These are phyloP conservation scores for Poeciliopsis presidionis DNA, from an alignment of 2,797 vertebrate genomes.

Conservation along the genomic window DNA sequence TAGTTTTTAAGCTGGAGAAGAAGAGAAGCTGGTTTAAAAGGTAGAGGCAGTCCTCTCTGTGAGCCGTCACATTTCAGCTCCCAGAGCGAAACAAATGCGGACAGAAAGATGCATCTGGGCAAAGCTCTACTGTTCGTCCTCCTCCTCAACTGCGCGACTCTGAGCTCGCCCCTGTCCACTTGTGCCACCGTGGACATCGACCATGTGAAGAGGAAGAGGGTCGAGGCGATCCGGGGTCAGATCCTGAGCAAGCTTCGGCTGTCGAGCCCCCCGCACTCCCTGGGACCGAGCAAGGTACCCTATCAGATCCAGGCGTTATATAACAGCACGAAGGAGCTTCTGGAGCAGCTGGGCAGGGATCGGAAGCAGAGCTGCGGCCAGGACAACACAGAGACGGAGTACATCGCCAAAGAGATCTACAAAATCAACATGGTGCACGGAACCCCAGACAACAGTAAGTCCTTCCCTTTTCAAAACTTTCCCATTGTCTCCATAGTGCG, in stretches of 20 bases:
- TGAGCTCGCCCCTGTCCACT: slow-evolving; percentile 88
- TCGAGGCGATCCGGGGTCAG: slow-evolving; percentile 92
- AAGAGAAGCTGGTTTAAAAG: background rate
- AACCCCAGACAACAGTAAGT: slow-evolving; percentile 87
- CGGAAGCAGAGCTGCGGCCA: slow-evolving; percentile 85
- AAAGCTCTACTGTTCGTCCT: slow-evolving; percentile 85
- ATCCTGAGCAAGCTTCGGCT: slow-evolving; percentile 92
- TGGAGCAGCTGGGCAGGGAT: slow-evolving; percentile 86
- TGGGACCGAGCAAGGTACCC: slow-evolving; percentile 85
- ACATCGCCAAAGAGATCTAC: slow-evolving; percentile 94
- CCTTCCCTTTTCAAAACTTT: background rate
- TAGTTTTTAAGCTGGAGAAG: slow-evolving; percentile 10
- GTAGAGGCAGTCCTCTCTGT: slow-evolving; percentile 7
- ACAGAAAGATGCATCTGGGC: slow-evolving; percentile 86
- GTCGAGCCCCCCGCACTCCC: slow-evolving; percentile 87
- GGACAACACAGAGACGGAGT: slow-evolving; percentile 90
- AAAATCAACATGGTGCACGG: slow-evolving; percentile 92
- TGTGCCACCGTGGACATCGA: slow-evolving; percentile 92
- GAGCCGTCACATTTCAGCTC: slow-evolving; percentile 14
- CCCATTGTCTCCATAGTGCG: slow-evolving; percentile 27
- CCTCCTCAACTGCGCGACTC: slow-evolving; percentile 86
- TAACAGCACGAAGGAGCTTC: slow-evolving; percentile 92
- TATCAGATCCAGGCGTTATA: slow-evolving; percentile 89
- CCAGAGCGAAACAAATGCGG: slow-evolving; percentile 49
- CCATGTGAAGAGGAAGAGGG: slow-evolving; percentile 90